Base-by-base conservation (phyloP, 2,888 invertebrate species). In the Leucoma salicis region DNA sequence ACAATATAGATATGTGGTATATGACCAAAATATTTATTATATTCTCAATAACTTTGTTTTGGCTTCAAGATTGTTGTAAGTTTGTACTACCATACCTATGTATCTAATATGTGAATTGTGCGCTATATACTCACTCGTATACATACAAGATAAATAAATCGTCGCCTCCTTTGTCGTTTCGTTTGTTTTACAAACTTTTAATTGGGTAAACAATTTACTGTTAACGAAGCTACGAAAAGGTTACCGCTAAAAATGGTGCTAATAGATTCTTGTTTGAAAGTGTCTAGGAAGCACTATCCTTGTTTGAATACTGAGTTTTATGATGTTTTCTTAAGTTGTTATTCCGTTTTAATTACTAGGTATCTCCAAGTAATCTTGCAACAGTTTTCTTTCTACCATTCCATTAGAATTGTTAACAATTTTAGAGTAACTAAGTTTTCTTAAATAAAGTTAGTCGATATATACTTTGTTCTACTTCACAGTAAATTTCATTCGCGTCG, bases 161-260 rank as follows among this genome's bases (percentile, higher is more conserved):
- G 45, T 29, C 52, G 40, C 42, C 57, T 55, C 53, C 57, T 63
- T 58, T 51, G 53, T 51, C 56, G 48, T 43, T 24, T 49, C 69
- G 66, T 77, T 74, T 74, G 69, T 71, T 66, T 57, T 61, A 59
- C 67, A 65, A 79, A 81, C 67, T 82, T 81, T 80, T 82, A 81
- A 82, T 81, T 80, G 76, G 75, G 68, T 70, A 74, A 78, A 80
- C 78, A 77, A 71, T 77, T 76, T 70, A 75, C 65, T 69, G 71
- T 68, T 79, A 78, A 74, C 71, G 74, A 79, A 75, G 67, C 66
- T 60, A 51, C 49, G 57, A 63, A 64, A 58, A 61, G 64, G 55
- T 53, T 50, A 35, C 15, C 46, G 59, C 52, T 60, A 58, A 63
- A 66, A 69, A 69, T 62, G 54, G 52, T 31, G 49, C 46, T 52